These are phyloP conservation scores for Polietes domitor DNA, from an alignment of 2,888 invertebrate genomes.

Conservation along the genomic window DNA sequence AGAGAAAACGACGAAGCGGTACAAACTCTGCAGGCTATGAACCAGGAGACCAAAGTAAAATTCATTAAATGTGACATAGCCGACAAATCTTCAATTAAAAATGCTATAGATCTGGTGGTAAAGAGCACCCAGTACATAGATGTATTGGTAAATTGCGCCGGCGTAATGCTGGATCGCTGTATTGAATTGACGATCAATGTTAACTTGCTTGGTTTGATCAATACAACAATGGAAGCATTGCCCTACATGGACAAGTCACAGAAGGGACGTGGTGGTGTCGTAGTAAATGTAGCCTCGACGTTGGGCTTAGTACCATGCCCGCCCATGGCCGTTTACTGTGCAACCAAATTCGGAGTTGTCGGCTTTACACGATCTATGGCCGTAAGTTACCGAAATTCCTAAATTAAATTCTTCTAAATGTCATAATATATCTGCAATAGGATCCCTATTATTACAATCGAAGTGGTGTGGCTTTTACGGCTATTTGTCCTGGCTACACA, in stretches of 20 bases:
- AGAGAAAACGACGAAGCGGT: slow-evolving; percentile 57
- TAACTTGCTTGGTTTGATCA: slow-evolving; percentile 68
- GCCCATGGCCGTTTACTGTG: slow-evolving; percentile 74
- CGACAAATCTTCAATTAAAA: slow-evolving; percentile 65
- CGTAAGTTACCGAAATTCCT: slow-evolving; percentile 64
- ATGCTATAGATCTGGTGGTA: slow-evolving; percentile 55
- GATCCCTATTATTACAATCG: slow-evolving; percentile 68
- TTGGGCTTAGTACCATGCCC: slow-evolving; percentile 71
- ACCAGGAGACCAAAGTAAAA: slow-evolving; percentile 56
- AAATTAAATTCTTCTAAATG: not conserved
- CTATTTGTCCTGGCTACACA: slow-evolving; percentile 71
- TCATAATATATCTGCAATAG: slow-evolving; percentile 29
- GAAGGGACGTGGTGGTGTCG: slow-evolving; percentile 77
- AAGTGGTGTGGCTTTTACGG: slow-evolving; percentile 68
- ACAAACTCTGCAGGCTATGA: slow-evolving; percentile 46
- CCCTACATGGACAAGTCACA: slow-evolving; percentile 76
- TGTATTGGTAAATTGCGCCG: slow-evolving; percentile 70
- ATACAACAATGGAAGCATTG: slow-evolving; percentile 71
- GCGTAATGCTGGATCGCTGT: slow-evolving; percentile 66
- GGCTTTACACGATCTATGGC: slow-evolving; percentile 75
- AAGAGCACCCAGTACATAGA: slow-evolving; percentile 67
- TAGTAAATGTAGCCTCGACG: slow-evolving; percentile 76
- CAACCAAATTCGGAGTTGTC: slow-evolving; percentile 76
- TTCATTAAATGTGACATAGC: slow-evolving; percentile 68
- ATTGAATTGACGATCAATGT: slow-evolving; percentile 67